Conservation (phyloP, 2,113 vertebrate genomes). For the Herpailurus yagouaroundi region DNA sequence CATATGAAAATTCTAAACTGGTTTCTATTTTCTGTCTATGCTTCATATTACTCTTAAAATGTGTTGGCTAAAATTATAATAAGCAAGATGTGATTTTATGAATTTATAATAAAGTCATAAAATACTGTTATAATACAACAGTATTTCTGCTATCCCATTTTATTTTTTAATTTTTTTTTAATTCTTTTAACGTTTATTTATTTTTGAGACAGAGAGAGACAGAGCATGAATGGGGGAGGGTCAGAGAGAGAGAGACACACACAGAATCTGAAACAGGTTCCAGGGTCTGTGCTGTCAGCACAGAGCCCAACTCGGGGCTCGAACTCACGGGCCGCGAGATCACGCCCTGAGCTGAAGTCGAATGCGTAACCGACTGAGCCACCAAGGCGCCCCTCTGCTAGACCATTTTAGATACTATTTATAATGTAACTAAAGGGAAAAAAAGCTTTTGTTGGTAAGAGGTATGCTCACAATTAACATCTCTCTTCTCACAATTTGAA, state of each 20-base stretch:
- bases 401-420: not conserved
- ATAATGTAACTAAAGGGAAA: not conserved
- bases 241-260: too few relatives aligned
- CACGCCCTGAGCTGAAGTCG: too few relatives aligned
- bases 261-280: too few relatives aligned
- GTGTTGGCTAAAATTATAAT: not conserved
- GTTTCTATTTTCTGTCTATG: not conserved
- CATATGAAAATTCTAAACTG: not conserved
- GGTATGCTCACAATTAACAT: not conserved
- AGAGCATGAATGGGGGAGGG: too few relatives aligned
- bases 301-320: too few relatives aligned
- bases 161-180: not conserved
- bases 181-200: too few relatives aligned
- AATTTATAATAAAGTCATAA: constrained; percentile 31
- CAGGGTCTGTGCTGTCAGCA: too few relatives aligned
- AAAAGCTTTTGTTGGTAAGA: not conserved
- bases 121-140: not conserved
- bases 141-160: not conserved
- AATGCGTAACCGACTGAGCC: too few relatives aligned
- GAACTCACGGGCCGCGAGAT: too few relatives aligned
- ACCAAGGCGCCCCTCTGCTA: not conserved
- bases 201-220: too few relatives aligned
- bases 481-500: not conserved
- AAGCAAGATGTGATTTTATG: not conserved
- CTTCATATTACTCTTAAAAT: not conserved